These are phyloP conservation scores for Reticulitermes lucifugus DNA, from an alignment of 2,888 invertebrate species.

Conservation along the genomic window DNA sequence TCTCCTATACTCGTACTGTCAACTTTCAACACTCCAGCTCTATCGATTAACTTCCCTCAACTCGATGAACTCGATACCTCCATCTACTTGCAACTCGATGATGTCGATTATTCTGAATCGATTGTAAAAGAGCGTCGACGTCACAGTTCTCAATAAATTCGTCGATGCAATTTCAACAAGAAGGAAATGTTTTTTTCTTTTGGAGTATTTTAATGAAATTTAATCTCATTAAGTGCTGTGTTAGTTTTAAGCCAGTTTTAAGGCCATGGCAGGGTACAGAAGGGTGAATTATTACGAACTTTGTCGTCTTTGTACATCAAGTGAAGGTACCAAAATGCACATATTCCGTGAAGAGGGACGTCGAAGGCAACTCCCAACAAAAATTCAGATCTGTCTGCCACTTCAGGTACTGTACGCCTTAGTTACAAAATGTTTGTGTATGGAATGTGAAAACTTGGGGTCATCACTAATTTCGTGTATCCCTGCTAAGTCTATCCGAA, in stretches of 20 bases:
- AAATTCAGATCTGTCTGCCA: constrained; percentile 74
- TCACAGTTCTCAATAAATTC: constrained; percentile 45
- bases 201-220: constrained; percentile 48
- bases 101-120: constrained; percentile 2
- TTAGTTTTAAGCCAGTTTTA: constrained; percentile 41
- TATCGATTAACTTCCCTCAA: background rate
- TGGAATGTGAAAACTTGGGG: background rate
- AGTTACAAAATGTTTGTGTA: background rate
- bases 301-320: constrained; percentile 76
- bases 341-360: constrained; percentile 76
- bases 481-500: background rate
- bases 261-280: constrained; percentile 73
- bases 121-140: constrained; percentile 50
- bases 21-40: background rate
- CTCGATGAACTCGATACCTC: background rate
- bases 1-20: background rate
- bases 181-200: constrained; percentile 52
- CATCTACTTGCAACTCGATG: background rate
- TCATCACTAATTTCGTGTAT: background rate
- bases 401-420: constrained; percentile 65
- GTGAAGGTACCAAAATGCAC: constrained; percentile 73
- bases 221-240: constrained; percentile 38
- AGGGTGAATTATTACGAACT: constrained; percentile 79
- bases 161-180: constrained; percentile 46
- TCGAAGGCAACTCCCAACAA: constrained; percentile 72